Base-by-base conservation (phyloP, 2,888 invertebrate genomes). In the Conistra vaccinii region DNA sequence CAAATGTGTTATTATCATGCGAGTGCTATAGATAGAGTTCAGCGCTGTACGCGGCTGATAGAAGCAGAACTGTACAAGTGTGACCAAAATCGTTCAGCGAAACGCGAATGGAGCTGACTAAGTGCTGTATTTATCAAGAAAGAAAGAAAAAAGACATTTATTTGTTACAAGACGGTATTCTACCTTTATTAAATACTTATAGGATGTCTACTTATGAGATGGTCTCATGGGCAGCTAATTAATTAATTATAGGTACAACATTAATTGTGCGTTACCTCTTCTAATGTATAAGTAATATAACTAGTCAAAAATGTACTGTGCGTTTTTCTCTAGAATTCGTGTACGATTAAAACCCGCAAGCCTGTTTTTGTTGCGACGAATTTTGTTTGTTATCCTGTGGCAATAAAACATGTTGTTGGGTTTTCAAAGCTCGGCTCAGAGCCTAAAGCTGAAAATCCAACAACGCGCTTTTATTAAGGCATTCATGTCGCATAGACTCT, bases 191-290 rank as follows among this genome's bases (percentile, higher is more conserved):
- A 39, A 62, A 42, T 62, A 6, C 42, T 20, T 42, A 26, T 42
- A 20, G 1, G 3, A 26, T n/a, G 53, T 53, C 53, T 53, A 39
- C 1, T 20, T 57, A 42, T 20, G 10, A 20, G 26, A 26, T 26
- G 42, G 26, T 42, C 39, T 42, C 23, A n/a, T 55, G 26, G 6
- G 23, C 14, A 23, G 14, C 9, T 48, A 48, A 48, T 48, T 29
- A 45, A 63, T 45, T 48, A 4, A 48, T 23, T 29, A 65, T 9
- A 29, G 2, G 3, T 23, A 17, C 23, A 48, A 45, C 0, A 68
- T 39, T 35, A 20, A 32, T n/a, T 76, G 51, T 76, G 76, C 42
- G 76, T 42, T 76, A 14, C 29, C 9, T n/a, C 32, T 10, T 32
- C 20, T 26, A 42, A 17, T 10, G 1, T 20, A n/a, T n/a, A n/a